phyloP scores from a whole-genome alignment of 1,140 invertebrate species.

The Drosophila pachea region DNA sequence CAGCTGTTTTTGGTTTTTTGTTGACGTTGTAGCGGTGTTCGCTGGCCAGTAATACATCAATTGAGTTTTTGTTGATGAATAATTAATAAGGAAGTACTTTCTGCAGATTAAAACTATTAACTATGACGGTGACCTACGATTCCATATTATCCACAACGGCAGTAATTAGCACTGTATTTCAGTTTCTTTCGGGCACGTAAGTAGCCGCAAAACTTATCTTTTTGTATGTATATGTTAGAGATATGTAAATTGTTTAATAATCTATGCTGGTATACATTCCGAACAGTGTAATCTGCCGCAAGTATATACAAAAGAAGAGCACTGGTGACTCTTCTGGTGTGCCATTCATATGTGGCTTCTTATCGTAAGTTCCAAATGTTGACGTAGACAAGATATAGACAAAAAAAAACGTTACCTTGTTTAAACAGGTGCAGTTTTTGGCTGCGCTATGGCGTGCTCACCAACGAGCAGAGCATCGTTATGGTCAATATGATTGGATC shows the following conservation, averaged over 20 bases:
- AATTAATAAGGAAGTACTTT: conserved; percentile 23
- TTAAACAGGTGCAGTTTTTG: conserved; percentile 80
- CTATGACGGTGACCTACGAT: conserved; percentile 62
- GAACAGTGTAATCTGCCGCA: conserved; percentile 70
- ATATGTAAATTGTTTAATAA: conserved; percentile 13
- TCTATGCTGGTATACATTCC: conserved; percentile 9
- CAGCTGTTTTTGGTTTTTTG: conserved; percentile 60
- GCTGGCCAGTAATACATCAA: conserved; percentile 16
- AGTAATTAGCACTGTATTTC: conserved; percentile 84
- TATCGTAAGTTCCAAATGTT: conserved; percentile 83
- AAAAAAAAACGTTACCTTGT: conserved; percentile 21
- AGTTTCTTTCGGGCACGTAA: conserved; percentile 83
- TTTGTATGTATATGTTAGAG: background rate
- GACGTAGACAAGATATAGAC: conserved; percentile 46
- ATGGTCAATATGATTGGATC: conserved; percentile 84
- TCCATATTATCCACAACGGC: conserved; percentile 81
- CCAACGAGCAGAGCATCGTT: conserved; percentile 82
- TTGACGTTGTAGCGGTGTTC: conserved; percentile 59
- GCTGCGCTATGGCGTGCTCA: conserved; percentile 85
- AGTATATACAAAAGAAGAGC: conserved; percentile 78
- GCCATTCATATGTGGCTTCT: conserved; percentile 87
- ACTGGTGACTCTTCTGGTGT: conserved; percentile 83
- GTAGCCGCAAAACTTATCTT: conserved; percentile 18
- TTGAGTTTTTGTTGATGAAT: conserved; percentile 11
- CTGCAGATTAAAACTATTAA: conserved; percentile 10